A percentile compares a stretch with the other conserved stretches of the same genome.
phyloP scores from a whole-genome alignment of 2,888 invertebrate species.

The Idaea aversata region DNA sequence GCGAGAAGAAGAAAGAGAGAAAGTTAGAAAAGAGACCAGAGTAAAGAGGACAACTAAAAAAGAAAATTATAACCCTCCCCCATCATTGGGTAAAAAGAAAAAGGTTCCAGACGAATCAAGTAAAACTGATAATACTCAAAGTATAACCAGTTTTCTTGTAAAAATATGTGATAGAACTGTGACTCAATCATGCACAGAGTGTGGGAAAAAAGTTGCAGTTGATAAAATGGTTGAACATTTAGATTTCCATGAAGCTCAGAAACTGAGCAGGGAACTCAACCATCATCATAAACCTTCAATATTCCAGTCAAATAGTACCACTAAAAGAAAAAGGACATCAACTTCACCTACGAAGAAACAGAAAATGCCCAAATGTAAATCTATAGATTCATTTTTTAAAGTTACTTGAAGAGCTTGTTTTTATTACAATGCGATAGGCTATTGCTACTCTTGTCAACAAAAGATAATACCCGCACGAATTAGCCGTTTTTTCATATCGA shows the following conservation, averaged over 20 bases:
- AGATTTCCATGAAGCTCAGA: slow-evolving; percentile 92
- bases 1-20: slow-evolving; percentile 77
- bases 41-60: slow-evolving; percentile 29
- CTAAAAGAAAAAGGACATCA: slow-evolving; percentile 63
- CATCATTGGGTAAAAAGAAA: slow-evolving; percentile 10
- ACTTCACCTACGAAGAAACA: slow-evolving; percentile 56
- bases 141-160: slow-evolving; percentile 67
- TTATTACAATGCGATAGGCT: slow-evolving; percentile 1
- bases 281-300: slow-evolving; percentile 38
- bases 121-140: slow-evolving; percentile 46
- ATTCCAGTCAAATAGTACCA: slow-evolving; percentile 32
- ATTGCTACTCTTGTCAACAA: too few species aligned
- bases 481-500: too few species aligned
- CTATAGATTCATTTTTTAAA: slow-evolving; percentile 68
- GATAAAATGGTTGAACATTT: slow-evolving; percentile 86
- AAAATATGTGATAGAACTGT: slow-evolving; percentile 60
- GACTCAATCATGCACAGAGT: slow-evolving; percentile 83
- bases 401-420: not conserved
- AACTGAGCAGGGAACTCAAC: slow-evolving; percentile 85
- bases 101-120: slow-evolving; percentile 23
- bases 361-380: slow-evolving; percentile 59
- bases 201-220: slow-evolving; percentile 81
- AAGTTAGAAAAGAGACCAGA: slow-evolving; percentile 46
- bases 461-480: too few species aligned
- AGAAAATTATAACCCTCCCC: slow-evolving; percentile 2